Evolutionary conservation across 2,113 vertebrate genomes (phyloP).

Genomic region (Aspiorhynchus laticeps): DNA sequence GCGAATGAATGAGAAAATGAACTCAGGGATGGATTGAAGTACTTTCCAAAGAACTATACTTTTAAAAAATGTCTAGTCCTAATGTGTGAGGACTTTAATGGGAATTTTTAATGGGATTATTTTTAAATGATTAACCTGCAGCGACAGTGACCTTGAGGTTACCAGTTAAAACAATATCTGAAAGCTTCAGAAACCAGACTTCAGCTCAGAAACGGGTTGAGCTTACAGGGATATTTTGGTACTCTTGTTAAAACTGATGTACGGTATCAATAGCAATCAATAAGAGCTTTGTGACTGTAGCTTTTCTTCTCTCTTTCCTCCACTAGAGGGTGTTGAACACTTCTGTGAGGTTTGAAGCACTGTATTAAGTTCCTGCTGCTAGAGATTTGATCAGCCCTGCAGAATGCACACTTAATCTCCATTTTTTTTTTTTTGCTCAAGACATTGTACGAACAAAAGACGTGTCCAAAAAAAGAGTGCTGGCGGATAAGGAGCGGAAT

Average conservation of each 20-base stretch:
- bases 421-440: not conserved
- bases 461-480: slow-evolving; percentile 21
- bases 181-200: not conserved
- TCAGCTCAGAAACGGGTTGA: not conserved
- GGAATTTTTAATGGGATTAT: not conserved
- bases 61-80: not conserved
- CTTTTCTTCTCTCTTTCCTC: slow-evolving; percentile 54
- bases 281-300: not conserved
- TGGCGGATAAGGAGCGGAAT: not conserved
- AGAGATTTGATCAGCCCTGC: not conserved
- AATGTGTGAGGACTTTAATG: not conserved
- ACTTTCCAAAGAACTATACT: not conserved
- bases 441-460: not conserved
- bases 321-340: slow-evolving; percentile 72
- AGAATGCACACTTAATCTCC: not conserved
- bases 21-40: not conserved
- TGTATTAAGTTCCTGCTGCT: slow-evolving; percentile 46
- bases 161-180: no score
- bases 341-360: slow-evolving; percentile 43
- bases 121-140: not conserved
- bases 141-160: slow-evolving; percentile 15
- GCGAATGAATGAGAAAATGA: not conserved
- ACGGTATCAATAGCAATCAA: not conserved
- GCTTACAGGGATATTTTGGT: not conserved
- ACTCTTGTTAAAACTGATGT: not conserved